phyloP scores from a whole-genome alignment of 2,113 vertebrate species.

The Cygnus atratus region DNA sequence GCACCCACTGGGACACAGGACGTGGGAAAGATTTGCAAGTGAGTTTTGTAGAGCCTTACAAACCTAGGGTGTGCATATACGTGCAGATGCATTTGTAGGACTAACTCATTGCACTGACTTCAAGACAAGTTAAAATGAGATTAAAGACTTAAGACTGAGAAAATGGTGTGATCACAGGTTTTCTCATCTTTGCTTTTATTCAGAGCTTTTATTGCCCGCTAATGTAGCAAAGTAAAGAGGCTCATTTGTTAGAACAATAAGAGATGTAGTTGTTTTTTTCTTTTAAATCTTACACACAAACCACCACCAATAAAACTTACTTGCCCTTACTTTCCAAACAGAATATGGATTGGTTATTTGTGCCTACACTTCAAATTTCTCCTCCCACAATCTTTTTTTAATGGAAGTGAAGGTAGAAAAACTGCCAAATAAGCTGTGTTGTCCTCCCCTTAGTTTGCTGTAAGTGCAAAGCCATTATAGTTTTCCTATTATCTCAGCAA shows the following conservation, averaged over 20 bases:
- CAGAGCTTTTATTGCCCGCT: neutral
- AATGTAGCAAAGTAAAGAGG: neutral
- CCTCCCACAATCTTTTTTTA: neutral
- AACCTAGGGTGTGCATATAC: neutral
- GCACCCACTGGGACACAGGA: neutral
- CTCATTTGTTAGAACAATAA: neutral
- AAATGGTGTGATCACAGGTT: neutral
- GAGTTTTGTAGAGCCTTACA: neutral
- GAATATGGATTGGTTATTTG: neutral
- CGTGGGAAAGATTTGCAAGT: neutral
- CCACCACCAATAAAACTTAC: neutral
- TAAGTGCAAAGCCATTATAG: slow-evolving; percentile 14
- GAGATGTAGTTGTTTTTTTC: neutral
- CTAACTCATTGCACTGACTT: neutral
- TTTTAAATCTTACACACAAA: neutral
- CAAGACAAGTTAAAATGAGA: neutral
- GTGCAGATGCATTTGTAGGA: neutral
- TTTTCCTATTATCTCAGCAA: slow-evolving; percentile 35
- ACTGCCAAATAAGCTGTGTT: neutral
- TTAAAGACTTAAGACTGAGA: neutral
- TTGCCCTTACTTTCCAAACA: neutral
- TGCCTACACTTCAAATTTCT: neutral
- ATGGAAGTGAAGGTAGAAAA: neutral
- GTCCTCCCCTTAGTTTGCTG: neutral
- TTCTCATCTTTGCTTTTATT: fast-evolving